These are phyloP conservation scores for Drosophila rufa DNA, from an alignment of 1,140 invertebrate species.

Conservation along the genomic window DNA sequence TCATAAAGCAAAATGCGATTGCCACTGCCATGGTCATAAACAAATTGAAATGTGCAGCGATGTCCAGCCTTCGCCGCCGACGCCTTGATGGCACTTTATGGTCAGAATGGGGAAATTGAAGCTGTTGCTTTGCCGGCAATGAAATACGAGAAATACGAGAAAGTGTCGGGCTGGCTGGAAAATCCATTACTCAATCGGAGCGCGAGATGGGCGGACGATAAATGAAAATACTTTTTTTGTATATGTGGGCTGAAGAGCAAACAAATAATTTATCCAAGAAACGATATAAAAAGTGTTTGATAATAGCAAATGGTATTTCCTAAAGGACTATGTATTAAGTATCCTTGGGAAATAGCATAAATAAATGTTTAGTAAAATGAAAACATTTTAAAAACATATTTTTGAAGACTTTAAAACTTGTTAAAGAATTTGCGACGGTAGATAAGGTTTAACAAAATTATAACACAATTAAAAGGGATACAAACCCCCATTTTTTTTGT, in stretches of 20 bases:
- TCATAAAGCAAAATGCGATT: constrained; percentile 55
- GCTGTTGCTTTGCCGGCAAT: constrained; percentile 48
- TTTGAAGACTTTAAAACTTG: no score
- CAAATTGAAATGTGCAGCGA: constrained; percentile 74
- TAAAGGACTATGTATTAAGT: background rate
- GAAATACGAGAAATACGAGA: constrained; percentile 70
- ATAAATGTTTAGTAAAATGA: no score
- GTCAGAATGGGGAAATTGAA: constrained; percentile 49
- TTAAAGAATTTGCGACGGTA: no score
- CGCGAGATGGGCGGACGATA: constrained; percentile 16
- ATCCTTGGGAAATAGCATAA: background rate
- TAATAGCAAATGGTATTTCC: constrained; percentile 3
- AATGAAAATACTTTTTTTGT: constrained; percentile 28
- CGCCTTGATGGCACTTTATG: constrained; percentile 55
- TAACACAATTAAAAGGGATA: no score
- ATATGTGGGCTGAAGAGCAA: constrained; percentile 8
- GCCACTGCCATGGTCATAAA: constrained; percentile 56
- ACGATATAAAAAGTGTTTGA: constrained; percentile 21
- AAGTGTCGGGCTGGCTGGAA: constrained; percentile 28
- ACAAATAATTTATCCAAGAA: constrained; percentile 8
- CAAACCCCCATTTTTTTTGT: no score
- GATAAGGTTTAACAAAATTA: no score
- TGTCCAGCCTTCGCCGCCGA: constrained; percentile 20
- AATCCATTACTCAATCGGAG: constrained; percentile 60
- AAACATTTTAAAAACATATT: no score